Evolutionary conservation across 2,797 vertebrate genomes (phyloP).

Genomic region (Pantherophis alleghaniensis): DNA sequence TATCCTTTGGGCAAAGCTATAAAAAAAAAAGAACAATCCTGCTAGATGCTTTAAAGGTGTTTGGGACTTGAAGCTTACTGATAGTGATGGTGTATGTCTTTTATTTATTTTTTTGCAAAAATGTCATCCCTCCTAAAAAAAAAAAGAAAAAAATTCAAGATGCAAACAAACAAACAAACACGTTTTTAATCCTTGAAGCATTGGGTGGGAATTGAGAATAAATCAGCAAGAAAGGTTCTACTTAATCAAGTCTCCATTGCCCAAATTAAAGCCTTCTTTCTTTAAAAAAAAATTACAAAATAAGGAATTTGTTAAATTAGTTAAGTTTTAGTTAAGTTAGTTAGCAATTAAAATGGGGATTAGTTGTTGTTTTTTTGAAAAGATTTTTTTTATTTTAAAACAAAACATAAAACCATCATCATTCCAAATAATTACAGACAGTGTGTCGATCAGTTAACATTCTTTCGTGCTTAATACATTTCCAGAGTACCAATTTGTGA

Average conservation of each 20-base stretch:
- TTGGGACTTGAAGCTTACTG: background rate
- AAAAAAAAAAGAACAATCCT: background rate
- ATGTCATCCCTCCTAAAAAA: background rate
- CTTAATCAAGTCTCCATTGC: background rate
- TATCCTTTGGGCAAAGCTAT: background rate
- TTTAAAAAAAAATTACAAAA: background rate
- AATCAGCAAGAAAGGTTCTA: background rate
- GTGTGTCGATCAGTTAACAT: no score
- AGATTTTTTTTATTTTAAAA: no score
- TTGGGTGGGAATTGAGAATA: background rate
- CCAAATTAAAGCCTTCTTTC: background rate
- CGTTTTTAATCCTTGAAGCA: background rate
- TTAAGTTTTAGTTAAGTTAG: background rate
- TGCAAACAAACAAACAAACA: background rate
- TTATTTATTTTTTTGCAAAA: background rate
- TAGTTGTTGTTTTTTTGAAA: background rate
- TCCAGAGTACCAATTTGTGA: no score
- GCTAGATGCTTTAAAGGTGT: background rate
- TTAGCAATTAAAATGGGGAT: background rate
- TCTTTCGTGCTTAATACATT: no score
- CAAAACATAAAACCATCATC: no score
- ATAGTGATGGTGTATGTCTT: background rate
- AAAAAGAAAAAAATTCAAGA: background rate
- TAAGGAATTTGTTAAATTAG: background rate
- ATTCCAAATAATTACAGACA: no score